Conservation (phyloP, 2,888 invertebrate species). For the Drosophila colorata region DNA sequence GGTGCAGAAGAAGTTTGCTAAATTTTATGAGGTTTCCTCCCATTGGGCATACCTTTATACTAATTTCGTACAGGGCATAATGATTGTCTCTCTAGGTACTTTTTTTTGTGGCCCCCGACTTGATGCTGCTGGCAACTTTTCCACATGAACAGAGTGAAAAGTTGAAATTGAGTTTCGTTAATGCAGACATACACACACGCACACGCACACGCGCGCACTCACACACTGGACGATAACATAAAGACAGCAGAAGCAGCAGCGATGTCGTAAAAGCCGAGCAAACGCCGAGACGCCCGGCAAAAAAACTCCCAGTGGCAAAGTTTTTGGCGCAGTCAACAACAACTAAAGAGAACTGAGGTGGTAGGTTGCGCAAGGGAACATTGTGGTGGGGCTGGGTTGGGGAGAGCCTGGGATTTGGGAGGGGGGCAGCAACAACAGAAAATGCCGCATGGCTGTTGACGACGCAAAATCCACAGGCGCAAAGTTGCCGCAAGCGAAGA, state of each 20-base stretch:
- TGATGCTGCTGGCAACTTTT: conserved; percentile 58
- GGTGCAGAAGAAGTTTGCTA: conserved; percentile 11
- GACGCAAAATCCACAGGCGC: conserved; percentile 57
- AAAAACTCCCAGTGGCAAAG: conserved; percentile 61
- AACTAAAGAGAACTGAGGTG: conserved; percentile 4
- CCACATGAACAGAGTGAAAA: conserved; percentile 70
- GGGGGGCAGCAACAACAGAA: conserved; percentile 12
- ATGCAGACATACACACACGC: conserved; percentile 51
- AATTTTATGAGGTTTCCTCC: conserved; percentile 11
- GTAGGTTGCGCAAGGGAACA: too few relatives aligned
- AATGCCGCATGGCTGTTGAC: conserved; percentile 52
- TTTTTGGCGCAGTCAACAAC: conserved; percentile 63
- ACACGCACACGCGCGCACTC: conserved; percentile 1
- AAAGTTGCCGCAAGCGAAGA: conserved; percentile 53
- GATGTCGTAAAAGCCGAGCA: conserved; percentile 44
- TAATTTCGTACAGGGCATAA: conserved; percentile 36
- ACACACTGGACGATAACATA: conserved; percentile 45
- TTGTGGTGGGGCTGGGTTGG: background rate
- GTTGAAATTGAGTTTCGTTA: conserved; percentile 70
- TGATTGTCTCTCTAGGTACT: conserved; percentile 29
- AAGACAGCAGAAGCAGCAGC: conserved; percentile 29
- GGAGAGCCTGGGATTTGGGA: background rate
- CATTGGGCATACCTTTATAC: conserved; percentile 15
- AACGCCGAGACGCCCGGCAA: conserved; percentile 46
- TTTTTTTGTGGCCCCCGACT: conserved; percentile 29